Base-by-base conservation (phyloP, 2,888 invertebrate genomes). In the Chaetoderma sp. region DNA sequence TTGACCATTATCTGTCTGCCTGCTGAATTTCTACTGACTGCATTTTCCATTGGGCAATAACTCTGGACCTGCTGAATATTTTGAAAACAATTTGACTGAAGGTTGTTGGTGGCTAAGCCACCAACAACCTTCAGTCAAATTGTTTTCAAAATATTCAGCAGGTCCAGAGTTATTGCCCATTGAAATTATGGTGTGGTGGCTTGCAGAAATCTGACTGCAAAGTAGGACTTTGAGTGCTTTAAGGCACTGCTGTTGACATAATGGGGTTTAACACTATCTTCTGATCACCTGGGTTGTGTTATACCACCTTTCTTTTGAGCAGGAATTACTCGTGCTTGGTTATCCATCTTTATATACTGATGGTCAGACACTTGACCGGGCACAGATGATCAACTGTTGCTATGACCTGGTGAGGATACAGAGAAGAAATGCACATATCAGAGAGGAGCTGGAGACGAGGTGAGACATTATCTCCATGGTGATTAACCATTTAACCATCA, bases 381-480 rank as follows among this genome's bases (percentile, higher is more conserved):
- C 74, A 6, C 70, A 73, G 28, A 65, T 82, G 27, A 67, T 82
- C 32, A 82, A 83, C 67, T 66, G 74, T n/a, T 61, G 79, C 4
- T 70, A 80, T 66, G 79, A 80, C 27, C 60, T 83, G 13, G 62
- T 82, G n/a, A 66, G 75, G 25, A 65, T 77, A 63, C 77, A 78
- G 64, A 81, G 80, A 64, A 76, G 73, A 36, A 71, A 72, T 54
- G 61, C 61, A 4, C 63, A 78, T 36, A 52, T 77, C 3, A 76
- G 75, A 49, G 81, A 82, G 39, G 79, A 81, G 39, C 62, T 82
- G 13, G 81, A 82, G 67, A 78, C 75, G 60, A 82, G 80, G 83
- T 82, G 67, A 39, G 25, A 10, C 39, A 33, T 49, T 28, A 4
- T 4, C 23, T 4, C 16, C 16, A 2, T 4, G 18, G 18, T n/a